These are phyloP conservation scores for Leptopilina drosophilae DNA, from an alignment of 2,888 invertebrate species.

Conservation along the genomic window DNA sequence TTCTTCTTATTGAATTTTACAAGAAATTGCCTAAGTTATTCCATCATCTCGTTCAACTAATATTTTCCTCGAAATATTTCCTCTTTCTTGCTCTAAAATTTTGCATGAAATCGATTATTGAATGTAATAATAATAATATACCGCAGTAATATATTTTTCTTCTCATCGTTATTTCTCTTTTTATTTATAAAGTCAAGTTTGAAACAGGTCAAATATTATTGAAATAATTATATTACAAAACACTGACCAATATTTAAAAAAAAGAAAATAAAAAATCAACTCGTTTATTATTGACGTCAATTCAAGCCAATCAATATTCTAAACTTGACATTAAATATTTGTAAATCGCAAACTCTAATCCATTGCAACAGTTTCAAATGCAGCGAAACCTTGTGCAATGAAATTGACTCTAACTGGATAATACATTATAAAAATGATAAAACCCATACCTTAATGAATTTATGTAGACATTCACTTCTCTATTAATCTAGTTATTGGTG, in stretches of 20 bases:
- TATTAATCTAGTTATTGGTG: conserved; percentile 29
- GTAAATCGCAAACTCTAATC: conserved; percentile 21
- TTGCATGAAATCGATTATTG: too few species aligned
- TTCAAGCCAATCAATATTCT: conserved; percentile 23
- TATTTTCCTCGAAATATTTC: too few species aligned
- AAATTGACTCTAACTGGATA: conserved; percentile 33
- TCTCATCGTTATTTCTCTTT: too few species aligned
- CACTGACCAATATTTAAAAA: too few species aligned
- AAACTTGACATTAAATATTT: conserved; percentile 37
- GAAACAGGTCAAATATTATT: conserved; percentile 13
- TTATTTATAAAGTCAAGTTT: background rate
- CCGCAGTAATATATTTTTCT: too few species aligned
- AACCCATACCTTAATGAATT: conserved; percentile 26
- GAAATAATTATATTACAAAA: background rate
- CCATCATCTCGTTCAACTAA: too few species aligned
- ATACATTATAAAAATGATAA: conserved; percentile 33
- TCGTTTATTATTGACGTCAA: conserved; percentile 13
- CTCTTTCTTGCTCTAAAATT: too few species aligned
- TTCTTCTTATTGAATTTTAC: too few species aligned
- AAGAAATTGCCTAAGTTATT: too few species aligned
- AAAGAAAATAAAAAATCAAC: background rate
- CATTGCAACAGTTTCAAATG: conserved; percentile 24
- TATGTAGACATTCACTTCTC: conserved; percentile 36
- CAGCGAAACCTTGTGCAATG: conserved; percentile 24
- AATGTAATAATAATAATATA: too few species aligned